Evolutionary conservation across 2,888 invertebrate species (phyloP).

Genomic region (Brachyopa scutellaris): DNA sequence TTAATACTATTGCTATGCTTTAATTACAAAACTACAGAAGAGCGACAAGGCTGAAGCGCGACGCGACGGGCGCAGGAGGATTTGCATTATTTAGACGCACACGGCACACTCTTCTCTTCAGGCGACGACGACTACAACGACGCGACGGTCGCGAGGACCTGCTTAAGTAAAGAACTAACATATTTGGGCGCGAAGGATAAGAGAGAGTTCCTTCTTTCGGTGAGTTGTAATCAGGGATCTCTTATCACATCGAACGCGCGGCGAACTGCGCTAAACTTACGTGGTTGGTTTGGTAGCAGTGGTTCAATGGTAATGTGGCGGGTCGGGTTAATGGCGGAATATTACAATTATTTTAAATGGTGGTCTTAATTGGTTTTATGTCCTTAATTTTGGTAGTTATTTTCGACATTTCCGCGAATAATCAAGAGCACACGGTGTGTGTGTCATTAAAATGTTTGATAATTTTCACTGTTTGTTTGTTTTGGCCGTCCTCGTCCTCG

Average conservation of each 20-base stretch:
- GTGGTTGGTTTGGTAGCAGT: not conserved
- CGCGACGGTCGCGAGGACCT: constrained; percentile 24
- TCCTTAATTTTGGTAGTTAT: constrained; percentile 71
- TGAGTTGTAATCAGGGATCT: constrained; percentile 54
- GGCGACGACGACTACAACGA: not conserved
- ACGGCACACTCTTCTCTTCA: not conserved
- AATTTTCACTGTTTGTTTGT: constrained; percentile 70
- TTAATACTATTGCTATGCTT: constrained; percentile 67
- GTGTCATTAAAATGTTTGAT: constrained; percentile 68
- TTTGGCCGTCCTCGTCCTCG: constrained; percentile 18
- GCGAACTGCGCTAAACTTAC: not conserved
- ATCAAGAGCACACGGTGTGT: constrained; percentile 67
- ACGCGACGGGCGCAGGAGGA: constrained; percentile 7
- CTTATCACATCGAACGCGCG: constrained; percentile 55
- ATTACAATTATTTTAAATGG: constrained; percentile 73
- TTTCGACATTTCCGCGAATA: constrained; percentile 71
- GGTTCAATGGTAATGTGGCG: constrained; percentile 18
- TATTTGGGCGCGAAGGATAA: not conserved
- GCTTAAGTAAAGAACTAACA: constrained; percentile 19
- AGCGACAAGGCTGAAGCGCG: constrained; percentile 1
- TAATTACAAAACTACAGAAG: constrained; percentile 66
- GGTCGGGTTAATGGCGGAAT: constrained; percentile 69
- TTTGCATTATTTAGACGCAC: constrained; percentile 64
- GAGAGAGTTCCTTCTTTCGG: constrained; percentile 9
- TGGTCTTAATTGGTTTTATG: constrained; percentile 73